Percentiles rank a stretch among this genome's conserved stretches.
These are phyloP conservation scores for Chamaea fasciata DNA, from an alignment of 2,113 vertebrate genomes.

Conservation along the genomic window DNA sequence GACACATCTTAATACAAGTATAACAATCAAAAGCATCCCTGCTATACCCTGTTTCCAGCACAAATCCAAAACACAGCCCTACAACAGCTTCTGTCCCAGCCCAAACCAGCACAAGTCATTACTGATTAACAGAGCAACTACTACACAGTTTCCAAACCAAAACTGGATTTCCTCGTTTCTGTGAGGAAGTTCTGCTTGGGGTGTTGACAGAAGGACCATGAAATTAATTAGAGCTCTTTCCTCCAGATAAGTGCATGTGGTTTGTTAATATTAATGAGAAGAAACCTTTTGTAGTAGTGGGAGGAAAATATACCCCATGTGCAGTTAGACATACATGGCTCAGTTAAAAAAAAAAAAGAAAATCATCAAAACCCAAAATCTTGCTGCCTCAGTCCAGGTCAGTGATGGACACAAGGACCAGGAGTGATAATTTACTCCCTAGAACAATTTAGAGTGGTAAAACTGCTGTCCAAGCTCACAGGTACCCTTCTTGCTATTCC, in stretches of 20 bases:
- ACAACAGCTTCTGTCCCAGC: background rate
- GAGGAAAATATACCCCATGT: background rate
- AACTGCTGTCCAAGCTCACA: background rate
- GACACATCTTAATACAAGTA: background rate
- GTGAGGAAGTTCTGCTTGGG: background rate
- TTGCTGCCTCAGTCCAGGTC: background rate
- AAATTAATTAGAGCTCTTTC: background rate
- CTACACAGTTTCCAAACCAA: background rate
- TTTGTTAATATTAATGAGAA: background rate
- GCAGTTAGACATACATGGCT: background rate
- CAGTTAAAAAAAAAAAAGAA: background rate
- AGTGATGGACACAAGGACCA: background rate
- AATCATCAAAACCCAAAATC: background rate
- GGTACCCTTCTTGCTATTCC: background rate
- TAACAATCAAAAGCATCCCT: background rate
- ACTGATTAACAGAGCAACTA: background rate
- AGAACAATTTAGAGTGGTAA: background rate
- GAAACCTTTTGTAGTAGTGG: background rate
- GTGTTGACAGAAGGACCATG: background rate
- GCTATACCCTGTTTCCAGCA: background rate
- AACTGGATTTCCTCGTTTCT: too few species aligned
- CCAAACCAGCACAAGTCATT: background rate
- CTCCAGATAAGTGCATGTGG: background rate
- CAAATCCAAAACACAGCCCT: background rate
- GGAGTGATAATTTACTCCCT: background rate